Percentiles rank a stretch among this genome's conserved stretches.
These are phyloP conservation scores for Eupithecia insigniata DNA, from an alignment of 2,888 invertebrate genomes.

Conservation along the genomic window DNA sequence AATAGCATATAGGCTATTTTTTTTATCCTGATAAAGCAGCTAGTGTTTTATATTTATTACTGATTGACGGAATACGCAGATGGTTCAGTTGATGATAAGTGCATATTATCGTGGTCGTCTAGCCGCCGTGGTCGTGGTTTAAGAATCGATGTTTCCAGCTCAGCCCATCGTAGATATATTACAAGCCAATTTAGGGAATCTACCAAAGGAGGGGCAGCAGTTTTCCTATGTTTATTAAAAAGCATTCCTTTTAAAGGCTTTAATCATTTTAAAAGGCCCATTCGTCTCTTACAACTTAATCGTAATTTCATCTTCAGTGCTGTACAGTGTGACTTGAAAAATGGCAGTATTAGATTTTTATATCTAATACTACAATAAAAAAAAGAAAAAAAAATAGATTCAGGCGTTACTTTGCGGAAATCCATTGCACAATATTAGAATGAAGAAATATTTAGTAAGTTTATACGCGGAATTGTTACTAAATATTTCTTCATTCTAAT, in stretches of 20 bases:
- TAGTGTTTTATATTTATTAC: not conserved
- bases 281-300: not conserved
- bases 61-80: not conserved
- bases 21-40: no score
- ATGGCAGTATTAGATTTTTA: not conserved
- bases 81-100: not conserved
- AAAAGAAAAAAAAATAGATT: no score
- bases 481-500: no score
- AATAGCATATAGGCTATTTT: no score
- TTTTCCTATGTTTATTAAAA: no score
- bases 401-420: no score
- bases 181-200: not conserved
- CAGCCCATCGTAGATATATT: not conserved
- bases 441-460: no score
- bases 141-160: not conserved
- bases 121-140: not conserved
- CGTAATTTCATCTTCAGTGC: not conserved
- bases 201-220: not conserved
- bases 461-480: no score
- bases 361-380: no score
- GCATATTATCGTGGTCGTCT: not conserved
- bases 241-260: not conserved
- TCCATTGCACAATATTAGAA: no score
- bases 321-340: not conserved
- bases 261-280: no score